Base-by-base conservation (phyloP, 2,888 invertebrate genomes). In the Cantharis rustica region DNA sequence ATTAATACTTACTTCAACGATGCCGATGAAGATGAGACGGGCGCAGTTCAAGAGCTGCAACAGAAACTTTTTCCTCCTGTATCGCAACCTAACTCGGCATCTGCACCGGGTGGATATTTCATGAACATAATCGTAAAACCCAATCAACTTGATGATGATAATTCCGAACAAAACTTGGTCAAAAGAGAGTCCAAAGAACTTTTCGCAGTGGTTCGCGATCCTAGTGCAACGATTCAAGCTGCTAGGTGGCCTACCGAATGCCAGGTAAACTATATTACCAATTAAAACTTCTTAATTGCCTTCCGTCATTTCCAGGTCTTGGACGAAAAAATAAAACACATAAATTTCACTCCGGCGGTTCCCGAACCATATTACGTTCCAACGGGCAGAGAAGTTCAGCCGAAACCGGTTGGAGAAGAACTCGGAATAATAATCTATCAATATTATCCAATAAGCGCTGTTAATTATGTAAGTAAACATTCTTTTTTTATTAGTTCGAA, bases 191-290 rank as follows among this genome's bases (percentile, higher is more conserved):
- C 94, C 15, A 89, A 93, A 81, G 94, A 95, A 85, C 89, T 94
- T 76, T 94, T 93, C 87, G 80, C 84, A 4, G 80, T 84, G 17
- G 83, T 80, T 27, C 84, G 84, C 69, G 87, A 87, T 47, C 82
- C 81, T 17, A 83, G 83, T 74, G 86, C 86, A 75, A 91, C 93
- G 72, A 93, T 93, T 84, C 95, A 95, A 89, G 93, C 94, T 83
- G 93, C 95, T 75, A 90, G 96, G 87, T 96, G 96, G 96, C 96
- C 96, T 16, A 93, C 95, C 66, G 96, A 96, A 90, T 96, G 96
- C 88, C 95, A 96, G 91, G 96, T 95, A 87, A 89, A 82, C 23
- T 9, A 7, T 47, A 3, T n/a, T 31, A 31, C 1, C 13, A n/a
- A n/a, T 0, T 2, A n/a, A 47, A 47, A n/a, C 47, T 47, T n/a